phyloP scores from a whole-genome alignment of 2,113 vertebrate species.

The Dendropsophus ebraccatus region DNA sequence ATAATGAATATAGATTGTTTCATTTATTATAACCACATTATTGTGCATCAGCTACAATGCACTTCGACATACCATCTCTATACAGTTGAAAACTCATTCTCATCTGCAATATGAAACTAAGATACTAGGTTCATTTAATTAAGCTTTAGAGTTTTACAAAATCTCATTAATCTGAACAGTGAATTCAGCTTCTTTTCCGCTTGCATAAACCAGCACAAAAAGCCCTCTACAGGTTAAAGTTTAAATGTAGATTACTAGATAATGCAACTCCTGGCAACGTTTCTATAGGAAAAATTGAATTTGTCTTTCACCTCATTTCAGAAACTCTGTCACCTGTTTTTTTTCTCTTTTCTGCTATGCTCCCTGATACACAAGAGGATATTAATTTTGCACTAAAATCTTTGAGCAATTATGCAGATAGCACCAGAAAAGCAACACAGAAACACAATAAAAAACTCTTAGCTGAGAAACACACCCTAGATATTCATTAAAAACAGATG shows the following conservation, averaged over 20 bases:
- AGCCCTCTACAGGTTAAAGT: constrained; percentile 98
- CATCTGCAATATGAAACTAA: constrained; percentile 78
- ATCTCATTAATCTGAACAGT: constrained; percentile 99
- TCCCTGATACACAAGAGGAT: constrained; percentile 84
- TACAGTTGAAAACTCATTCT: constrained; percentile 51
- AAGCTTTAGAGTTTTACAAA: constrained; percentile 87
- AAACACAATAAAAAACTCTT: constrained; percentile 92
- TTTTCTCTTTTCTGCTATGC: constrained; percentile 73
- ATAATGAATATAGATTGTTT: not conserved
- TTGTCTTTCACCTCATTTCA: constrained; percentile 88
- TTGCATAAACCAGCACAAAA: constrained; percentile 98
- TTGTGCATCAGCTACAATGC: not conserved
- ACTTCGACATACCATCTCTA: not conserved
- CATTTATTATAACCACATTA: not conserved
- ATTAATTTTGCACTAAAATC: constrained; percentile 95
- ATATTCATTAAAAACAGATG: constrained; percentile 97
- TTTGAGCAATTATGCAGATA: constrained; percentile 98
- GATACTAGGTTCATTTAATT: constrained; percentile 85
- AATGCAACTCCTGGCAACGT: constrained; percentile 92
- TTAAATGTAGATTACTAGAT: constrained; percentile 99
- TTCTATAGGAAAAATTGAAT: constrained; percentile 86
- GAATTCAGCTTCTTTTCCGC: constrained; percentile 91
- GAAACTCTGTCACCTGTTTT: constrained; percentile 82
- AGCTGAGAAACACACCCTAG: constrained; percentile 86
- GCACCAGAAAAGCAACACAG: constrained; percentile 82